Evolutionary conservation across 2,113 vertebrate species (phyloP).

Genomic region (Aspidoscelis tigris): DNA sequence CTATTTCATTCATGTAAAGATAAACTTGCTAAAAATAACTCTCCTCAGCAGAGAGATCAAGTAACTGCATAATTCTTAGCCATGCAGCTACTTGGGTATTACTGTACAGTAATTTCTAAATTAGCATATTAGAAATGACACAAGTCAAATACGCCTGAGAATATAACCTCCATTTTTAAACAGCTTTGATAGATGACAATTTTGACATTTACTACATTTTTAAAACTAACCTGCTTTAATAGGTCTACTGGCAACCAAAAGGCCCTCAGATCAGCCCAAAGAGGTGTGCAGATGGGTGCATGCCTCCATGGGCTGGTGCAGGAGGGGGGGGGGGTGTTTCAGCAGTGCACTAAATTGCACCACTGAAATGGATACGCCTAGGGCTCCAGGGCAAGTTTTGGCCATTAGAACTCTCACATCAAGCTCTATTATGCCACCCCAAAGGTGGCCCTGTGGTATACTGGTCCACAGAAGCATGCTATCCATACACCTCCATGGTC

Average conservation of each 20-base stretch:
- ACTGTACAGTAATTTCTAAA: constrained; percentile 13
- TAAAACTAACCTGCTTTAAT: not conserved
- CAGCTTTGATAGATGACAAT: not conserved
- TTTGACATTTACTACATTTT: constrained; percentile 5
- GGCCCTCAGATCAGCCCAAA: too few relatives aligned
- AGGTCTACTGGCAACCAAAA: not conserved
- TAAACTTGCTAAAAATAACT: constrained; percentile 36
- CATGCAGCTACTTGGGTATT: constrained; percentile 4
- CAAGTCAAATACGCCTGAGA: constrained; percentile 23
- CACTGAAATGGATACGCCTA: too few relatives aligned
- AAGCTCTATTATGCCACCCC: too few relatives aligned
- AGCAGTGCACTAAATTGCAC: too few relatives aligned
- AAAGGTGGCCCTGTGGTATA: too few relatives aligned
- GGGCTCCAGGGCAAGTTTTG: not conserved
- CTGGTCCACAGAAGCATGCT: too few relatives aligned
- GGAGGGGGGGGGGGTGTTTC: too few relatives aligned
- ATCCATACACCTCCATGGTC: too few relatives aligned
- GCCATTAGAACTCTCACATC: too few relatives aligned
- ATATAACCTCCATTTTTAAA: constrained; percentile 19
- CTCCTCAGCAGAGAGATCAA: constrained; percentile 16
- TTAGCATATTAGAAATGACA: constrained; percentile 25
- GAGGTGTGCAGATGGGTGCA: too few relatives aligned
- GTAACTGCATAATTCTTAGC: constrained; percentile 11
- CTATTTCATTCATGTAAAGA: constrained; percentile 33
- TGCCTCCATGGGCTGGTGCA: too few relatives aligned